Evolutionary conservation across 2,113 vertebrate species (phyloP), one percentile per base, ranked within the genome.

Genomic region (Anolis sagrei): DNA sequence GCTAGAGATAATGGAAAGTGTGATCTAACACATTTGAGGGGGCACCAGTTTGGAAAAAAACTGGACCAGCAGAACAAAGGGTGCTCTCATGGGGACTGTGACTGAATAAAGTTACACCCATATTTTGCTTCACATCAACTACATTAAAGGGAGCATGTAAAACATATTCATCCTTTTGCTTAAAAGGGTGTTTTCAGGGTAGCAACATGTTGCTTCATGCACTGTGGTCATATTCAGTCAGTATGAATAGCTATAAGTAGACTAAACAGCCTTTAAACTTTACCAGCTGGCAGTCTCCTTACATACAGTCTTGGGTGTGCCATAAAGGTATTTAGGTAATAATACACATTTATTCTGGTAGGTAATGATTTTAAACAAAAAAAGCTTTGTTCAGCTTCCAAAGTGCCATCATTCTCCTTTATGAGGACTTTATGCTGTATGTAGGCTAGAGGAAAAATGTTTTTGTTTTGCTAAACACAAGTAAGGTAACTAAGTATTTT

Each of bases 211-310:
- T 79, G 76, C 21, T 70, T 58, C 48, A 9, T 11, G 69, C 73
- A 13, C 27, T 88, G 51, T 44, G 2, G n/a, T 87, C 64, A 34
- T 76, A 21, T 8, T 44, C 74, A 69, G 66, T 16, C 32, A 36
- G 1, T 23, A 80, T 36, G 66, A 78, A 86, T 69, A 54, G 18
- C 9, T 64, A 10, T 61, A 81, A 66, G 23, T 5, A 88, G 49
- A 70, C 58, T 69, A 85, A 88, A 83, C 14, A 69, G 64, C 2
- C 78, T 83, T 83, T 80, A 77, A n/a, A 54, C 19, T 54, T 61
- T 11, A 48, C 10, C 54, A 73, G 76, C 68, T 89, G 44, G 23
- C 16, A 82, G 0, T 29, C 76, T 81, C 44, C 79, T 84, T 69
- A 62, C 25, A 69, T 10, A 16, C 32, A 27, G 3, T 39, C 13